Conservation (phyloP, 2,797 vertebrate genomes). For the Acanthornis magna region DNA sequence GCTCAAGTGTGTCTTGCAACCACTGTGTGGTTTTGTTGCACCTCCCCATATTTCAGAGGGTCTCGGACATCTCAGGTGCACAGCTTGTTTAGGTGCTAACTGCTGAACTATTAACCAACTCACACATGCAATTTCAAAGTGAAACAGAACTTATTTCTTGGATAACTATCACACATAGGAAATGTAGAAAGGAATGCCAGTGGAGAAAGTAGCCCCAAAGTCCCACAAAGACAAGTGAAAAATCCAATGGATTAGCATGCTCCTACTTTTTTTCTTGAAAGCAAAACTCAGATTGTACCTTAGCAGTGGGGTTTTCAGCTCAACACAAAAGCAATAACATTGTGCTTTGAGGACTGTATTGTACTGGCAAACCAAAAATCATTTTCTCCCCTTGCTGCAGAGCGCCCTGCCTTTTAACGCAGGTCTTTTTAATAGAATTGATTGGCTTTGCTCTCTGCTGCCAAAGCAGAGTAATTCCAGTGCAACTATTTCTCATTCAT, state of each 20-base stretch:
- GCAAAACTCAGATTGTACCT: neutral
- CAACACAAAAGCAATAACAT: neutral
- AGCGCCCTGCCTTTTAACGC: accelerated
- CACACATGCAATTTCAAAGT: neutral
- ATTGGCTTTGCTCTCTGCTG: neutral
- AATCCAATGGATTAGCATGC: neutral
- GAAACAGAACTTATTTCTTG: neutral
- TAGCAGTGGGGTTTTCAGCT: neutral
- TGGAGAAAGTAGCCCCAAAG: neutral
- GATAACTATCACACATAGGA: neutral
- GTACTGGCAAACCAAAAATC: neutral
- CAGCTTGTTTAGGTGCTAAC: neutral
- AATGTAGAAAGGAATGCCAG: accelerated
- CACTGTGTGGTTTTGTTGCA: neutral
- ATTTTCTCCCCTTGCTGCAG: neutral
- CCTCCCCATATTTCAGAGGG: neutral
- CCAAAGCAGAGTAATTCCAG: neutral
- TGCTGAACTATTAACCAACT: neutral
- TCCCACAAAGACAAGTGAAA: neutral
- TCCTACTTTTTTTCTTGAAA: neutral
- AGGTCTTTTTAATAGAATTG: neutral
- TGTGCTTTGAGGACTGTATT: neutral
- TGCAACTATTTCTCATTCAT: neutral
- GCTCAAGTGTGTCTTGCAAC: neutral
- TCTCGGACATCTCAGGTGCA: neutral